Base-by-base conservation (phyloP, 2,797 vertebrate genomes). In the Tolypeutes matacus region DNA sequence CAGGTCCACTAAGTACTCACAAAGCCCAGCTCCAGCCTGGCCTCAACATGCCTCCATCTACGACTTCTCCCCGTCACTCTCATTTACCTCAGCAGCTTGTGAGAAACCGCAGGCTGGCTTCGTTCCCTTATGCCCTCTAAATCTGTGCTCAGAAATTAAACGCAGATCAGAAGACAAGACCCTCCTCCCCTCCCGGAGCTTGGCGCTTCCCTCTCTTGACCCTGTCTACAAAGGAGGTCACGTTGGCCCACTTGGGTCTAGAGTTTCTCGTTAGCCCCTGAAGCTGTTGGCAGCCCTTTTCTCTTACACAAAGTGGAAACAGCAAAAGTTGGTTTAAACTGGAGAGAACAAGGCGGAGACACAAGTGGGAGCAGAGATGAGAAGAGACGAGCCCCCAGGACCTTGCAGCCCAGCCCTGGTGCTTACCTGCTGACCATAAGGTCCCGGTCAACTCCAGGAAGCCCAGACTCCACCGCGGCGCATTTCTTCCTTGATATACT, bases 1-100 rank as follows among this genome's bases (percentile, higher is more conserved):
- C 20, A 0, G 13, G 46, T 20, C 27, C 13, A 12, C 36, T 31
- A n/a, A 65, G 64, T 4, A n/a, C 7, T 0, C 2, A 0, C 7
- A 4, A n/a, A 21, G 4, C 36, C 21, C 27, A n/a, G 23, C 15
- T 2, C 60, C 27, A 65, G 25, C 1, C 25, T 69, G 62, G 27
- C 17, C 13, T 10, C 23, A 23, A 39, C 39, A 39, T 39, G 31
- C 5, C 14, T 80, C 9, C 5, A 3, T 70, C 15, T 29, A n/a
- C 13, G 25, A 7, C 21, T 70, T 25, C 39, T 67, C 27, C 27
- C 7, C 36, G 7, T 49, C 27, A 46, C 3, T 42, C 6, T 87
- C 56, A 51, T 20, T 65, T 10, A 17, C 60, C 34, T 81, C 20
- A 89, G 64, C 12, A 84, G 25, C 12, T 85, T 88, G 51, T 27